Evolutionary conservation across 2,113 vertebrate species (phyloP).

Genomic region (Cromileptes altivelis): DNA sequence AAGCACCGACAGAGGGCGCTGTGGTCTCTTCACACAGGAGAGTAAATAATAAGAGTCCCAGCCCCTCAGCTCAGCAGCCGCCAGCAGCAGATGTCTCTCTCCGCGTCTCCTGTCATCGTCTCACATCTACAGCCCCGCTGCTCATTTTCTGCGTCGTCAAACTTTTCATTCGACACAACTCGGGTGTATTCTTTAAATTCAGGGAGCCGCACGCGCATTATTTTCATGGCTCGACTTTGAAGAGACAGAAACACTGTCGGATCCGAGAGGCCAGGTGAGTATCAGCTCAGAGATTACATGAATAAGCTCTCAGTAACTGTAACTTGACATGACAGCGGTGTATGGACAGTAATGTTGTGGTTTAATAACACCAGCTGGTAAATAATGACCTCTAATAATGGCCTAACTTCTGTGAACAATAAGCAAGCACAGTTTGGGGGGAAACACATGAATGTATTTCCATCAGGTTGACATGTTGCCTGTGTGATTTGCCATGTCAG

Average conservation of each 20-base stretch:
- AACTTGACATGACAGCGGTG: not conserved
- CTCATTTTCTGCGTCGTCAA: not conserved
- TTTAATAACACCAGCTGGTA: not conserved
- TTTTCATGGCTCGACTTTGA: constrained; percentile 25
- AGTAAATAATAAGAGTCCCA: not conserved
- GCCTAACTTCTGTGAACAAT: not conserved
- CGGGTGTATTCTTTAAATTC: too few species aligned
- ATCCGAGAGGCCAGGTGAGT: constrained; percentile 50
- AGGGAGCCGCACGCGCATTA: not conserved
- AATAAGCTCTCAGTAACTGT: not conserved
- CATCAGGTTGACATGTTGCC: not conserved
- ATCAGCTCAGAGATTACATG: constrained; percentile 11
- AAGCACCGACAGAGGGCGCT: constrained; percentile 55
- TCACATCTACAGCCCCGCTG: not conserved
- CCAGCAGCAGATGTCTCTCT: constrained; percentile 1
- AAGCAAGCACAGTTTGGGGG: not conserved
- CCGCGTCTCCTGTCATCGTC: not conserved
- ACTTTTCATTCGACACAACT: not conserved
- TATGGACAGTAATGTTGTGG: not conserved
- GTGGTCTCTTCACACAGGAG: not conserved
- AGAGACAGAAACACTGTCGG: not conserved
- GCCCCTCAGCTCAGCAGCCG: constrained; percentile 8
- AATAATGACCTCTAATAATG: too few species aligned
- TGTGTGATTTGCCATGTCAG: not conserved
- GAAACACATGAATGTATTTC: not conserved